phyloP scores from a whole-genome alignment of 1,140 invertebrate species.

The Cotesia chilonis region DNA sequence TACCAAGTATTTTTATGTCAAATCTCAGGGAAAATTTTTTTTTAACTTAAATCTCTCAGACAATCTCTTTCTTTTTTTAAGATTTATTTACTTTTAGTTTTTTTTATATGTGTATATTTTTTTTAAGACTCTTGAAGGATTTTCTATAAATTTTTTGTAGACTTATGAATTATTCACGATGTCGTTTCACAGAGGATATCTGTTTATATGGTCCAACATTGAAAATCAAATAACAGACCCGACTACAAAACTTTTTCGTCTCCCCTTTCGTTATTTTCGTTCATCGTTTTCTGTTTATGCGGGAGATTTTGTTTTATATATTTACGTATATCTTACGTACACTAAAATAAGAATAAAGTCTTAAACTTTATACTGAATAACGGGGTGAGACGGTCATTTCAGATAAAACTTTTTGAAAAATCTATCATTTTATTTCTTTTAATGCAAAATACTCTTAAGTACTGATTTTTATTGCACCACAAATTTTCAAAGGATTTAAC shows the following conservation, averaged over 20 bases:
- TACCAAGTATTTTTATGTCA: conserved; percentile 9
- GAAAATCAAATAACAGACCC: conserved; percentile 56
- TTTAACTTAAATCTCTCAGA: neutral
- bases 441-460: too few species aligned
- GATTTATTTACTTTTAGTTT: neutral
- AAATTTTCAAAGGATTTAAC: too few species aligned
- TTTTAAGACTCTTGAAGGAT: neutral
- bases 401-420: too few species aligned
- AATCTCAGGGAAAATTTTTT: conserved; percentile 5
- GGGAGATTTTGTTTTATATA: conserved; percentile 59
- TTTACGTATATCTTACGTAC: conserved; percentile 53
- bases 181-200: conserved; percentile 41
- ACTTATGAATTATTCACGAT: conserved; percentile 9
- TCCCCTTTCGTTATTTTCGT: conserved; percentile 4
- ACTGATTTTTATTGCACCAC: too few species aligned
- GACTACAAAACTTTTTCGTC: conserved; percentile 14
- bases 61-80: neutral
- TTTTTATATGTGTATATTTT: neutral
- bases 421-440: too few species aligned
- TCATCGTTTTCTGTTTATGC: conserved; percentile 22
- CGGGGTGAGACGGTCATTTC: neutral
- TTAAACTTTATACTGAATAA: conserved; percentile 34
- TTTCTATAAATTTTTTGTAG: neutral
- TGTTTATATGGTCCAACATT: conserved; percentile 50
- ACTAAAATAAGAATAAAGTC: conserved; percentile 45